Evolutionary conservation across 2,888 invertebrate genomes (phyloP).

Genomic region (Leucoptera coffeella): DNA sequence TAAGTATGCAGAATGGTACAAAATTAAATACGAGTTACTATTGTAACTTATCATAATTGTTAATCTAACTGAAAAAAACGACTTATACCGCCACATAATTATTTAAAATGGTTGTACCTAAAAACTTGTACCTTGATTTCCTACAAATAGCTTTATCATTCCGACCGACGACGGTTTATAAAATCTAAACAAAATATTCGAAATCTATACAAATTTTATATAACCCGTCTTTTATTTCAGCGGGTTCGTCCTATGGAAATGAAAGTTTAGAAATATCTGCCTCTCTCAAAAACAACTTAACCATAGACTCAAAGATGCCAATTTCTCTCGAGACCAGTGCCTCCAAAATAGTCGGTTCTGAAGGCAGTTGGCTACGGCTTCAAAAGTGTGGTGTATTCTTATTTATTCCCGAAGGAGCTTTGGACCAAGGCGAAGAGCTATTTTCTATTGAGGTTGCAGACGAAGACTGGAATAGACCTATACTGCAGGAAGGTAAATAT

Average conservation of each 20-base stretch:
- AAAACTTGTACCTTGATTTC: no score
- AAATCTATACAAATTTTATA: neutral
- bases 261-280: slow-evolving; percentile 45
- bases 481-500: slow-evolving; percentile 61
- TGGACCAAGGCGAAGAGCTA: slow-evolving; percentile 77
- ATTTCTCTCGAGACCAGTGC: slow-evolving; percentile 28
- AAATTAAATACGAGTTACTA: no score
- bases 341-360: slow-evolving; percentile 47
- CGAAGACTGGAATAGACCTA: slow-evolving; percentile 85
- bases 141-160: no score
- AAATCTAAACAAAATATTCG: no score
- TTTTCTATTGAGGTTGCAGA: slow-evolving; percentile 84
- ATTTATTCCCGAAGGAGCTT: slow-evolving; percentile 81
- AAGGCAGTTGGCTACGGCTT: slow-evolving; percentile 59
- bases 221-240: slow-evolving; percentile 13
- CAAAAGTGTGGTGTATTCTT: slow-evolving; percentile 76
- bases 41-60: no score
- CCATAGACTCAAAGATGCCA: slow-evolving; percentile 7
- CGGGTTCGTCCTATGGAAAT: slow-evolving; percentile 42
- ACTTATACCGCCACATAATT: no score
- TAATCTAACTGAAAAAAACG: no score
- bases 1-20: no score
- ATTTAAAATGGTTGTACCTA: no score
- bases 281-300: slow-evolving; percentile 31
- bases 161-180: no score